Percentiles rank a stretch among this genome's conserved stretches.
phyloP scores from a whole-genome alignment of 2,888 invertebrate species.

The Meteorus colon region DNA sequence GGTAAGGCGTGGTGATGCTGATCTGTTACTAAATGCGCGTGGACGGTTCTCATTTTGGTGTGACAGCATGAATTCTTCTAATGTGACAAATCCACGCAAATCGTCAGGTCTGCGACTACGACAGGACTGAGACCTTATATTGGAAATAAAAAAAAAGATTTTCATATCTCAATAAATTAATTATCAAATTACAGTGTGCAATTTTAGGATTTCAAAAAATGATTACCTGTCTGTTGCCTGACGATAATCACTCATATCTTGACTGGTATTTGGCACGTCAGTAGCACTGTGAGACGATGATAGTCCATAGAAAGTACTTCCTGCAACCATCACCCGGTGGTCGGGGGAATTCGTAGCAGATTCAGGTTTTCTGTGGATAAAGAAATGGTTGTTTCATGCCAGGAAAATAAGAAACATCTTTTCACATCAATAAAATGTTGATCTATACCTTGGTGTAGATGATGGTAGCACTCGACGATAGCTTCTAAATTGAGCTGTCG shows the following conservation, averaged over 20 bases:
- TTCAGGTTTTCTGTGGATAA: slow-evolving; percentile 60
- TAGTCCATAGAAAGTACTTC: slow-evolving; percentile 69
- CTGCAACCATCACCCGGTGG: slow-evolving; percentile 67
- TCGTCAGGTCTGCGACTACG: slow-evolving; percentile 75
- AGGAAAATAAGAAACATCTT: not conserved
- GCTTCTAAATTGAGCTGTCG: slow-evolving; percentile 86
- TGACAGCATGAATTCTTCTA: slow-evolving; percentile 86
- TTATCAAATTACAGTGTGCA: slow-evolving; percentile 44
- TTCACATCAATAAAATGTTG: slow-evolving; percentile 11
- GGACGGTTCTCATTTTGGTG: slow-evolving; percentile 83
- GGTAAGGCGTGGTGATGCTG: slow-evolving; percentile 56
- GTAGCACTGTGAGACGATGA: slow-evolving; percentile 65
- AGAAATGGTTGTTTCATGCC: not conserved
- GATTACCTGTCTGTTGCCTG: slow-evolving; percentile 65
- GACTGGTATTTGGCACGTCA: slow-evolving; percentile 63
- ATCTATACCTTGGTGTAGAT: slow-evolving; percentile 57
- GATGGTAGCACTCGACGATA: slow-evolving; percentile 79
- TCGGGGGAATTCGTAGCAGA: slow-evolving; percentile 63
- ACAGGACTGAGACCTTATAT: slow-evolving; percentile 56
- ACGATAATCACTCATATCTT: slow-evolving; percentile 68
- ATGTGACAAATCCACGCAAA: slow-evolving; percentile 81
- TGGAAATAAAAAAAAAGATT: slow-evolving; percentile 6
- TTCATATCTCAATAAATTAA: slow-evolving; percentile 2
- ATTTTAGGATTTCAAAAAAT: not conserved
- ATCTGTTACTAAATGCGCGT: slow-evolving; percentile 62